These are phyloP conservation scores for Ametastegia equiseti DNA, from an alignment of 2,888 invertebrate genomes.

Conservation along the genomic window DNA sequence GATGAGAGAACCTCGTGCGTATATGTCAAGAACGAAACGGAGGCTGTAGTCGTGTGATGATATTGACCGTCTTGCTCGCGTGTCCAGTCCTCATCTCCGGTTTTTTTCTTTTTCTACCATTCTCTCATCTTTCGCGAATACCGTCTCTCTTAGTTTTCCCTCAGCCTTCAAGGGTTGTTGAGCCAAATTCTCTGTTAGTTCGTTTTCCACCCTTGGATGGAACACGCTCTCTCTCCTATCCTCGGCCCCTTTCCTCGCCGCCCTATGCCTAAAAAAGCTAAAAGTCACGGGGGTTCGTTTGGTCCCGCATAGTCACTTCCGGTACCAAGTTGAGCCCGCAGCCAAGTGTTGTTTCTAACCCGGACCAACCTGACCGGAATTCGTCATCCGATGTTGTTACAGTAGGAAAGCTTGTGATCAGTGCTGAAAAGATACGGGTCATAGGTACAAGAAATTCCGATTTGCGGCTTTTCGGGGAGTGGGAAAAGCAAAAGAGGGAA, in stretches of 20 bases:
- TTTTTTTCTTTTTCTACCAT: conserved; percentile 38
- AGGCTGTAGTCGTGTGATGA: conserved; percentile 14
- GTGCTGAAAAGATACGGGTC: neutral
- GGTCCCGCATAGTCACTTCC: conserved; percentile 36
- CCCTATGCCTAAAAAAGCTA: conserved; percentile 35
- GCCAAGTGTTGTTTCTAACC: conserved; percentile 38
- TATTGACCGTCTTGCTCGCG: conserved; percentile 30
- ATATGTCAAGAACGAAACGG: conserved; percentile 20
- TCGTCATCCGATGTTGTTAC: conserved; percentile 7
- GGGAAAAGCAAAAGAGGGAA: conserved; percentile 6
- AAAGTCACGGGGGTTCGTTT: conserved; percentile 19
- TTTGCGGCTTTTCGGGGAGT: neutral
- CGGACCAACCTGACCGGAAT: neutral
- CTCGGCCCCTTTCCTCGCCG: neutral
- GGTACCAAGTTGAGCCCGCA: conserved; percentile 26
- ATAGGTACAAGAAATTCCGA: neutral
- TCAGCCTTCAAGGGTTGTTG: conserved; percentile 49
- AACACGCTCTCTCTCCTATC: neutral
- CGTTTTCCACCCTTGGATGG: conserved; percentile 32
- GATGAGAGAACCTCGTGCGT: neutral
- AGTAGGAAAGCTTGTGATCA: neutral
- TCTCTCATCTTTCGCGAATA: too few relatives aligned
- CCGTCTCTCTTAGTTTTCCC: conserved; percentile 32
- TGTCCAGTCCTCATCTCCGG: conserved; percentile 43
- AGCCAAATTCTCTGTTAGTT: conserved; percentile 38